Evolutionary conservation across 2,113 vertebrate genomes (phyloP), one percentile per base, ranked within the genome.

Genomic region (Mobula birostris): DNA sequence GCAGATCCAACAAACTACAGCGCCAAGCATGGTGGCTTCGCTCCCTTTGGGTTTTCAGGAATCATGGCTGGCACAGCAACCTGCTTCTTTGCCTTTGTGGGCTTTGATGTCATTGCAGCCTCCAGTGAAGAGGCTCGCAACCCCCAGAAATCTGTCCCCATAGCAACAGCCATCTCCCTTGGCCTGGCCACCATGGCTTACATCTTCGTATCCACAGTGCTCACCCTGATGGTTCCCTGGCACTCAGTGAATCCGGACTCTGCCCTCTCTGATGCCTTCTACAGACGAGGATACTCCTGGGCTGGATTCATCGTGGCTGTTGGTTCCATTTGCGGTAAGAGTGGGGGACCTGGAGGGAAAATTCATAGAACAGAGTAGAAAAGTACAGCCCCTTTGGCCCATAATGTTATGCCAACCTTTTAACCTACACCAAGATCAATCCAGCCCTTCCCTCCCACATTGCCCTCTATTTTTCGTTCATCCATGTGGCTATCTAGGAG

Each of bases 191-290:
- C 98, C 0, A 95, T 96, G 0, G 98, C 98, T 66, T 99, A 99
- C 95, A 97, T 99, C 95, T 96, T 99, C 70, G 98, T 99, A 63
- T 98, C 99, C 0, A 94, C 97, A 0, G 99, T 99, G 94, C 96
- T 99, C 94, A 99, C 99, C 0, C 96, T 99, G 74, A 98, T 99
- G 96, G 98, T 99, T 58, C 99, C 99, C 94, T 99, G 99, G 99
- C 97, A 98, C 94, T 96, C 97, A 0, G 96, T 99, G 94, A 97
- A 98, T 95, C 98, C 98, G 0, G 98, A 98, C 95, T 98, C 98
- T 0, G 98, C 98, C 0, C 96, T 99, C 27, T 97, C 98, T 0
- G 98, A 99, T 12, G 99, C 98, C 0, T 99, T 99, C 95, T 99
- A 98, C 96, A 97, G 97, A 94, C 97, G 98, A 15, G 99, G 98